A percentile compares a stretch with the other conserved stretches of the same genome.
Evolutionary conservation across 2,113 vertebrate genomes (phyloP).

Genomic region (Forbesichthys agassizii): DNA sequence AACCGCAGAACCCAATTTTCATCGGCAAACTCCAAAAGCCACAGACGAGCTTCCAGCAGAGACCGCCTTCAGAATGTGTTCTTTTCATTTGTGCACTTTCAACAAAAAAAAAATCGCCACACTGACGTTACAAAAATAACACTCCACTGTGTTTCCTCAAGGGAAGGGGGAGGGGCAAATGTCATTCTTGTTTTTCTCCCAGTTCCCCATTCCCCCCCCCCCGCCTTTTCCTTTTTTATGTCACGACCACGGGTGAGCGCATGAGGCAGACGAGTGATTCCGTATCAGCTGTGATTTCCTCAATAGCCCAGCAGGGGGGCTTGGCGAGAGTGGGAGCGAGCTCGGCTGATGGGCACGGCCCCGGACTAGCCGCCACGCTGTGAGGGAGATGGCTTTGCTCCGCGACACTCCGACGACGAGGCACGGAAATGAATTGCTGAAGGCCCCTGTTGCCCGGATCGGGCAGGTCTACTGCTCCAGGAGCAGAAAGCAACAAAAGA

Average conservation of each 20-base stretch:
- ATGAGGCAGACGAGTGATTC: constrained; percentile 71
- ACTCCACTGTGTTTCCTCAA: constrained; percentile 55
- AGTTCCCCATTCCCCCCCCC: constrained; percentile 1
- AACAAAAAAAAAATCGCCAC: constrained; percentile 53
- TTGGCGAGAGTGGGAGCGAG: constrained; percentile 57
- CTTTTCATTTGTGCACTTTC: constrained; percentile 64
- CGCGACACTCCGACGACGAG: constrained; percentile 68
- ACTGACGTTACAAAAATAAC: constrained; percentile 69
- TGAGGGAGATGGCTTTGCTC: constrained; percentile 79
- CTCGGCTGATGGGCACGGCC: constrained; percentile 58
- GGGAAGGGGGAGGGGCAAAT: constrained; percentile 17
- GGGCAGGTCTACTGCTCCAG: constrained; percentile 56
- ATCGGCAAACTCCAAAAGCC: constrained; percentile 54
- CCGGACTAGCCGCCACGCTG: constrained; percentile 73
- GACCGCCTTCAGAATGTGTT: constrained; percentile 58
- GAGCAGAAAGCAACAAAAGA: constrained; percentile 65
- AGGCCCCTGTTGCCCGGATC: constrained; percentile 54
- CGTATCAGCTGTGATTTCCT: constrained; percentile 70
- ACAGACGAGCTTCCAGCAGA: constrained; percentile 47
- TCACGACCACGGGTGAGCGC: constrained; percentile 43
- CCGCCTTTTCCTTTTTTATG: constrained; percentile 5
- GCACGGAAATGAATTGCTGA: constrained; percentile 66
- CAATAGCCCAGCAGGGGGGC: constrained; percentile 72
- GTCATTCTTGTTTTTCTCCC: background rate
- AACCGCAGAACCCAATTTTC: constrained; percentile 60